Base-by-base conservation (phyloP, 2,797 vertebrate species). In the Lithobates pipiens region DNA sequence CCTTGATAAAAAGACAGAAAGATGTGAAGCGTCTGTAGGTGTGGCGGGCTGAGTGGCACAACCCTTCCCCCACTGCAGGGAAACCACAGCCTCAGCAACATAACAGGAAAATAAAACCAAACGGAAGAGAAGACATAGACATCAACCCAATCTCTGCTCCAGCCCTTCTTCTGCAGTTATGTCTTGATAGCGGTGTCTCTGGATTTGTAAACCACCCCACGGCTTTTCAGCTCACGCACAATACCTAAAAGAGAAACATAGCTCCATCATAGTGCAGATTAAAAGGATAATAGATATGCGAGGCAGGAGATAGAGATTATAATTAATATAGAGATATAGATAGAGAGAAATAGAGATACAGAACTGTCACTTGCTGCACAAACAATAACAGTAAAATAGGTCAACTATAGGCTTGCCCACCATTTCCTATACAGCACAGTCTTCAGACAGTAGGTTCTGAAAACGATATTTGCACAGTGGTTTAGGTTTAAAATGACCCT, bases 131-230 rank as follows among this genome's bases (percentile, higher is more conserved):
- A 54, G 25, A 83, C 74, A 74, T 57, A 83, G 84, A 82, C 63
- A 63, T 44, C 70, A 39, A 67, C 72, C 80, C 76, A 79, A 83
- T 83, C 75, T 74, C 71, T 88, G 87, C 77, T 83, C 29, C 71
- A 44, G 75, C 44, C 63, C 57, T 77, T 77, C 63, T 78, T n/a
- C 54, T 61, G 50, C 77, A 39, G 75, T 92, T 90, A 95, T 39
- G 97, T 96, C 94, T 99, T 99, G 86, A 99, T 97, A 57, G 98
- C 98, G 0, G 98, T 99, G 89, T 99, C 98, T 94, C 98, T 96
- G 92, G 97, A 99, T 92, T 99, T 98, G 95, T 99, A 99, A 89
- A 96, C 98, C 88, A 99, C 98, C 0, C 97, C 97, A 91, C 98
- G 96, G 93, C 98, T 99, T 92, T 99, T 99, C 93, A 99, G 92